Evolutionary conservation across 2,888 invertebrate species (phyloP).

Genomic region (Microplitis manilae): DNA sequence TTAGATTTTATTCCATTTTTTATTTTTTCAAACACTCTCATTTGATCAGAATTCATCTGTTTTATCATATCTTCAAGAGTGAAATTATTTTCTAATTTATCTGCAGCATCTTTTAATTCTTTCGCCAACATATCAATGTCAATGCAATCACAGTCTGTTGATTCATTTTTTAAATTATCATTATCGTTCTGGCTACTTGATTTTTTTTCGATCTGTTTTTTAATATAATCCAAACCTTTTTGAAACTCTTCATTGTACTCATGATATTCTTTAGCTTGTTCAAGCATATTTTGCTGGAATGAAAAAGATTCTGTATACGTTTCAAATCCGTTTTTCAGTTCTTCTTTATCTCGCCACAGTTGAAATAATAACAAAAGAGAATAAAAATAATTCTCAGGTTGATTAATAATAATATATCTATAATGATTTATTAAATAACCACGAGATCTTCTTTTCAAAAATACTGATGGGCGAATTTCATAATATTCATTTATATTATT

Average conservation of each 20-base stretch:
- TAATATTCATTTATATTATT: constrained; percentile 40
- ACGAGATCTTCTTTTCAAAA: constrained; percentile 48
- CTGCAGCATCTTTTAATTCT: too few relatives aligned
- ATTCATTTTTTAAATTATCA: too few relatives aligned
- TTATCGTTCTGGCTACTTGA: too few relatives aligned
- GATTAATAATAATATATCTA: constrained; percentile 49
- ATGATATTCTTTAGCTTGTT: constrained; percentile 26
- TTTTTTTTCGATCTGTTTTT: constrained; percentile 13
- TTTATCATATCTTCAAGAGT: too few relatives aligned
- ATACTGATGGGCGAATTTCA: constrained; percentile 40
- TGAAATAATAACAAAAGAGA: constrained; percentile 36
- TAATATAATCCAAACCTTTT: constrained; percentile 22
- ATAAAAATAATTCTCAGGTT: constrained; percentile 54
- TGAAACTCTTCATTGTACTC: constrained; percentile 12
- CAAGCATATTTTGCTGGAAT: background rate
- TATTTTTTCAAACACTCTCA: too few relatives aligned
- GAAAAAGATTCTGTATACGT: constrained; percentile 40
- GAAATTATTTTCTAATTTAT: too few relatives aligned
- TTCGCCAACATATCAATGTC: too few relatives aligned
- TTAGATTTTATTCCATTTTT: too few relatives aligned
- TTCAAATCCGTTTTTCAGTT: constrained; percentile 40
- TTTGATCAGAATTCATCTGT: too few relatives aligned
- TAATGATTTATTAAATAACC: constrained; percentile 35
- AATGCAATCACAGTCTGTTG: too few relatives aligned
- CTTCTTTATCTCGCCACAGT: constrained; percentile 41